Evolutionary conservation across 2,888 invertebrate species (phyloP).

Genomic region (Caenorhabditis angaria): DNA sequence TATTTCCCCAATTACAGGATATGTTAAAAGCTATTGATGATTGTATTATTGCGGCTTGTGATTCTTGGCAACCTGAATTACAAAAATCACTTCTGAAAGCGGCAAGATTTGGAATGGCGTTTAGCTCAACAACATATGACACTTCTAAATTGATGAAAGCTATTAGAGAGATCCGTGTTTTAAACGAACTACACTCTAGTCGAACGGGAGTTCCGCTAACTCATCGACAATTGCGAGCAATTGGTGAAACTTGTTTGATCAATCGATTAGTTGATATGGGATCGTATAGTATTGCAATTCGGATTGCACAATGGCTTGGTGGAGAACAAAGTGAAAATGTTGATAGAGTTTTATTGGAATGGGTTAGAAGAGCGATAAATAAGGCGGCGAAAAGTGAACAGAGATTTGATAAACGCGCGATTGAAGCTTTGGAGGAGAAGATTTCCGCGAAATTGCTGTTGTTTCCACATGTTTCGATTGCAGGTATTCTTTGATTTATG

Average conservation of each 20-base stretch:
- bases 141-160: conserved; percentile 45
- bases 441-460: conserved; percentile 46
- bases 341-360: conserved; percentile 53
- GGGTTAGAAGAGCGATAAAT: conserved; percentile 48
- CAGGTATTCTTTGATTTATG: conserved; percentile 45
- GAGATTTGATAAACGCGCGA: conserved; percentile 31
- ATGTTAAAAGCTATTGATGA: conserved; percentile 46
- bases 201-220: conserved; percentile 53
- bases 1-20: no score
- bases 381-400: conserved; percentile 31
- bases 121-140: conserved; percentile 38
- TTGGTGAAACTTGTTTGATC: conserved; percentile 43
- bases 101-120: conserved; percentile 57
- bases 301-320: conserved; percentile 50
- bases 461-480: conserved; percentile 58
- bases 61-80: conserved; percentile 34
- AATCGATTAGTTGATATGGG: conserved; percentile 55
- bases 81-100: conserved; percentile 47
- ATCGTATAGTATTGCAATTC: conserved; percentile 46
- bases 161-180: conserved; percentile 45
- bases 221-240: conserved; percentile 40
- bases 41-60: conserved; percentile 44
- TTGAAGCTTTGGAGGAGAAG: conserved; percentile 47
- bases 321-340: conserved; percentile 44
- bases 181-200: conserved; percentile 45